phyloP scores from a whole-genome alignment of 2,113 vertebrate species.

The Mionectes macconnelli region DNA sequence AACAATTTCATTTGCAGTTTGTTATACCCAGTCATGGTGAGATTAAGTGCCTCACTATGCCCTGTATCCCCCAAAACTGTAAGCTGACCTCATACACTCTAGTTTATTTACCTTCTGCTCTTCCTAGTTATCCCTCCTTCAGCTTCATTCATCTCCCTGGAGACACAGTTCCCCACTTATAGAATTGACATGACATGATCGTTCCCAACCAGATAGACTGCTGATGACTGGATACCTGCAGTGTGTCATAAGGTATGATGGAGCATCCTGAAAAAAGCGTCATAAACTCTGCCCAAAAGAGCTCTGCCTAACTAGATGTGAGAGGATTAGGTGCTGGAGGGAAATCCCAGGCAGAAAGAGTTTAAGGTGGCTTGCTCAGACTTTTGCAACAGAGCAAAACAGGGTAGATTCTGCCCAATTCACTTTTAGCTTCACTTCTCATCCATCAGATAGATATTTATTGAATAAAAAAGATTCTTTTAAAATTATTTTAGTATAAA shows the following conservation, averaged over 20 bases:
- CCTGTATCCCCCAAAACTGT: background rate
- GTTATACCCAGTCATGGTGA: background rate
- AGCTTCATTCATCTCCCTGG: background rate
- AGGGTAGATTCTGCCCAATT: background rate
- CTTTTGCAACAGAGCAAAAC: background rate
- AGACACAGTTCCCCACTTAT: background rate
- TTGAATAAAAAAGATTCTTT: background rate
- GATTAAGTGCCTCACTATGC: background rate
- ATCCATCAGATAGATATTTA: background rate
- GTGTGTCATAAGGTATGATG: background rate
- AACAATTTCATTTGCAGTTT: background rate
- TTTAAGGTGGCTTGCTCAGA: background rate
- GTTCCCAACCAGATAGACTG: background rate
- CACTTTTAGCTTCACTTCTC: background rate
- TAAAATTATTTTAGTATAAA: background rate
- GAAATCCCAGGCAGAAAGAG: background rate
- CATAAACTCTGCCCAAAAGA: background rate
- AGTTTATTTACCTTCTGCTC: background rate
- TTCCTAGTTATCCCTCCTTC: background rate
- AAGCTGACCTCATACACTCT: background rate
- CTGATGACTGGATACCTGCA: background rate
- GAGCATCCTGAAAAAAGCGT: background rate
- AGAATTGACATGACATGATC: background rate
- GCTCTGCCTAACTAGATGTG: background rate
- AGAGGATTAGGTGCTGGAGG: background rate